A percentile compares a stretch with the other conserved stretches of the same genome.
phyloP scores from a whole-genome alignment of 2,888 invertebrate genomes.

The Drosophila meridiana region DNA sequence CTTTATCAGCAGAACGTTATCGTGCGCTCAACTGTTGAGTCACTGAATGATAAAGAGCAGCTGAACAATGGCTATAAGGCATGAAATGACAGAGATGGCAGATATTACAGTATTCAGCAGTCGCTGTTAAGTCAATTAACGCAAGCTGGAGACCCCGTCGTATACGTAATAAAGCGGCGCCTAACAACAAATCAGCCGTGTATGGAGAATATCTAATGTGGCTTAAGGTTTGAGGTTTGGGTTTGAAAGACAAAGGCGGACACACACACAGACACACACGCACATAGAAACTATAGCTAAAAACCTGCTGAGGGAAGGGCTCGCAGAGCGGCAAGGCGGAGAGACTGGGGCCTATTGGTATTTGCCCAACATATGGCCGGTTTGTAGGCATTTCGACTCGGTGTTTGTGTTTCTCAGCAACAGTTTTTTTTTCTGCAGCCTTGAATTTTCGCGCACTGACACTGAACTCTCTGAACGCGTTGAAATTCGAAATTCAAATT shows the following conservation, averaged over 20 bases:
- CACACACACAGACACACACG: slow-evolving; percentile 1
- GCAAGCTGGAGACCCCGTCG: slow-evolving; percentile 44
- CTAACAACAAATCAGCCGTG: slow-evolving; percentile 41
- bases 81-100: slow-evolving; percentile 11
- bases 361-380: slow-evolving; percentile 69
- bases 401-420: slow-evolving; percentile 35
- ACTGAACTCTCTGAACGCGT: slow-evolving; percentile 67
- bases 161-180: slow-evolving; percentile 63
- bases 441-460: slow-evolving; percentile 73
- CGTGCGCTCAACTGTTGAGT: slow-evolving; percentile 72
- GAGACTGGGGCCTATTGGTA: slow-evolving; percentile 32
- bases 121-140: slow-evolving; percentile 49
- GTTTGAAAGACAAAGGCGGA: background rate
- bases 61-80: slow-evolving; percentile 6
- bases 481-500: slow-evolving; percentile 70
- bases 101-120: slow-evolving; percentile 21
- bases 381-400: slow-evolving; percentile 40
- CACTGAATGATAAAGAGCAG: slow-evolving; percentile 34
- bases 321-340: background rate
- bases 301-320: slow-evolving; percentile 1
- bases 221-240: slow-evolving; percentile 11
- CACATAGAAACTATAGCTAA: background rate
- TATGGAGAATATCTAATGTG: slow-evolving; percentile 13
- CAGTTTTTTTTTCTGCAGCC: slow-evolving; percentile 48
- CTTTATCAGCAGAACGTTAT: slow-evolving; percentile 53